Evolutionary conservation across 2,888 invertebrate species (phyloP).

Genomic region (Chrysolina americana): DNA sequence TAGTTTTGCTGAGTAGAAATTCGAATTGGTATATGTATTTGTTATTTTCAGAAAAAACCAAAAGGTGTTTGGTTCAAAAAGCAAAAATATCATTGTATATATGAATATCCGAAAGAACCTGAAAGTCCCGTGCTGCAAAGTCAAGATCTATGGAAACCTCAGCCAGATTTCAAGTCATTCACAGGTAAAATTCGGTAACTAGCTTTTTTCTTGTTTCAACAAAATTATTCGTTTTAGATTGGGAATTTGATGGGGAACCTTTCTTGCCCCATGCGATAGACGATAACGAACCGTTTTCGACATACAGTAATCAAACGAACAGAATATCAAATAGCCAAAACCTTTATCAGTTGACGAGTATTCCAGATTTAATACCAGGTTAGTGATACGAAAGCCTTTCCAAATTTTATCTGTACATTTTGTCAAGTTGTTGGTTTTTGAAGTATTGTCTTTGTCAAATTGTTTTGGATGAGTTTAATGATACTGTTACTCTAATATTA

Average conservation of each 20-base stretch:
- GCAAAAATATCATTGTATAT: slow-evolving; percentile 87
- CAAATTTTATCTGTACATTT: too few relatives aligned
- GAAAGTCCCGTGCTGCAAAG: slow-evolving; percentile 67
- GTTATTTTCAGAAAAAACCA: slow-evolving; percentile 61
- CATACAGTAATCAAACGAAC: slow-evolving; percentile 53
- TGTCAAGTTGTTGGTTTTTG: not conserved
- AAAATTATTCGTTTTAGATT: slow-evolving; percentile 61
- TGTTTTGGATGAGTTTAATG: too few relatives aligned
- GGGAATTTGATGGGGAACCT: slow-evolving; percentile 67
- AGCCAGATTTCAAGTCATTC: slow-evolving; percentile 64
- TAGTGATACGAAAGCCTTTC: slow-evolving; percentile 44
- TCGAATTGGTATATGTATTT: not conserved
- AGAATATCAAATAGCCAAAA: slow-evolving; percentile 50
- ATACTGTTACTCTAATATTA: too few relatives aligned
- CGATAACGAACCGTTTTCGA: slow-evolving; percentile 51
- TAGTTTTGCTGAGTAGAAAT: slow-evolving; percentile 7
- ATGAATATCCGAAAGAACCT: slow-evolving; percentile 86
- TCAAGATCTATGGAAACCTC: slow-evolving; percentile 67
- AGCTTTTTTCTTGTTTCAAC: not conserved
- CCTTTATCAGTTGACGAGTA: slow-evolving; percentile 61
- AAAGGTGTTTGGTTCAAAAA: slow-evolving; percentile 83
- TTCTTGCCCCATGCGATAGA: slow-evolving; percentile 54
- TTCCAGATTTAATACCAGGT: slow-evolving; percentile 59
- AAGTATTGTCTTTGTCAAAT: too few relatives aligned
- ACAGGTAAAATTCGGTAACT: slow-evolving; percentile 67